Evolutionary conservation across 2,888 invertebrate genomes (phyloP).

Genomic region (Ectobius pallidus): DNA sequence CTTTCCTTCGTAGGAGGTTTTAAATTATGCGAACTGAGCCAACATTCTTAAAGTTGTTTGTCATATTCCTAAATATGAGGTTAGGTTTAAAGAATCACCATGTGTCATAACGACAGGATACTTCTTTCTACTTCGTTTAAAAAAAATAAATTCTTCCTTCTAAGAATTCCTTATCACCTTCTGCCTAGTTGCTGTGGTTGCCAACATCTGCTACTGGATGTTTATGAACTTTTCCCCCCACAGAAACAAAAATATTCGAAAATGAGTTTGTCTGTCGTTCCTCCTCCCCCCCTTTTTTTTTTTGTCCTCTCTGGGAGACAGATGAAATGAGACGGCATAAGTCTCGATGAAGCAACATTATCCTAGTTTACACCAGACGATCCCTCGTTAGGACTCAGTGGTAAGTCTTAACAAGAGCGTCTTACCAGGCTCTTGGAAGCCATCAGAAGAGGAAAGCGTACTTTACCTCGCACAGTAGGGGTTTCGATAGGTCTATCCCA

Average conservation of each 20-base stretch:
- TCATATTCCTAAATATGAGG: conserved; percentile 18
- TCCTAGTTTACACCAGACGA: background rate
- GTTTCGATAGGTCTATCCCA: no score
- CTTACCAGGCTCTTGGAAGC: no score
- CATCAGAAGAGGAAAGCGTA: no score
- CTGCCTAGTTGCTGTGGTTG: background rate
- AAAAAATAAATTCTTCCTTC: conserved; percentile 9
- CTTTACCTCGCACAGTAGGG: no score
- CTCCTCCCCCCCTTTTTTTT: no score
- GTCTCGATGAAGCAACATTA: conserved; percentile 8
- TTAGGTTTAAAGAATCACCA: background rate
- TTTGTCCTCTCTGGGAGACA: background rate
- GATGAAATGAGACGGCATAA: background rate
- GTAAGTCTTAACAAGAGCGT: background rate
- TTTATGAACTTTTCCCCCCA: no score
- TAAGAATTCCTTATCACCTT: background rate
- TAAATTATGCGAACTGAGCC: conserved; percentile 20
- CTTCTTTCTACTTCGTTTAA: no score
- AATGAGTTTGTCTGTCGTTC: conserved; percentile 19
- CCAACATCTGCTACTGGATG: background rate
- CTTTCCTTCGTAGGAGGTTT: background rate
- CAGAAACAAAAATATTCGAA: conserved; percentile 27
- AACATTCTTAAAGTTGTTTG: background rate
- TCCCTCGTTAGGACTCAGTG: background rate
- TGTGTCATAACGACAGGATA: background rate